These are phyloP conservation scores for Argyra leucocephala DNA, from an alignment of 2,888 invertebrate genomes.

Conservation along the genomic window DNA sequence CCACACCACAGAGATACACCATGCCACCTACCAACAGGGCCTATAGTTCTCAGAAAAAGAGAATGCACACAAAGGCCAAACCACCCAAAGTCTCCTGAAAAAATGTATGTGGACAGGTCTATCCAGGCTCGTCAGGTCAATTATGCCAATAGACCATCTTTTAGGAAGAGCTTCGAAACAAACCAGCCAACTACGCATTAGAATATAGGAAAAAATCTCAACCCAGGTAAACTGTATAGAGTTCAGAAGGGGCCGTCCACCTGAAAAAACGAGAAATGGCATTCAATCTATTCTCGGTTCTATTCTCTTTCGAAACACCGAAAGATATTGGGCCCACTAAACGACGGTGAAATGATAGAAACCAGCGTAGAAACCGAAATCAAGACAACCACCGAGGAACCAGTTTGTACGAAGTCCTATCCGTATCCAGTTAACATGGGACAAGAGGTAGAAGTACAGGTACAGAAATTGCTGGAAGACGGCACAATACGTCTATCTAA, in stretches of 20 bases:
- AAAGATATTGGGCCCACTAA: too few species aligned
- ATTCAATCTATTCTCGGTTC: slow-evolving; percentile 10
- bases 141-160: slow-evolving; percentile 9
- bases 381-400: slow-evolving; percentile 24
- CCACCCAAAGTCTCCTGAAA: background rate
- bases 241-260: background rate
- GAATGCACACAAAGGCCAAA: background rate
- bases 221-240: background rate
- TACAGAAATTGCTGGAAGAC: slow-evolving; percentile 29
- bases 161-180: background rate
- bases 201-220: background rate
- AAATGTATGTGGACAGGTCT: slow-evolving; percentile 12
- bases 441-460: slow-evolving; percentile 31
- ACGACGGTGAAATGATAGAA: too few species aligned
- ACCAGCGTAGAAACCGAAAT: too few species aligned
- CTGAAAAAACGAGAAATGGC: background rate
- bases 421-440: slow-evolving; percentile 31
- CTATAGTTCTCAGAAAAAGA: too few species aligned
- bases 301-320: slow-evolving; percentile 20
- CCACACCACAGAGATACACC: too few species aligned
- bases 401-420: slow-evolving; percentile 30
- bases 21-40: too few species aligned
- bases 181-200: too few species aligned
- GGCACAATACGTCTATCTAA: slow-evolving; percentile 30
- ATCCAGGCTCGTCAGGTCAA: slow-evolving; percentile 10